Base-by-base conservation (phyloP, 2,797 vertebrate species). In the Pseudopleuronectes americanus region DNA sequence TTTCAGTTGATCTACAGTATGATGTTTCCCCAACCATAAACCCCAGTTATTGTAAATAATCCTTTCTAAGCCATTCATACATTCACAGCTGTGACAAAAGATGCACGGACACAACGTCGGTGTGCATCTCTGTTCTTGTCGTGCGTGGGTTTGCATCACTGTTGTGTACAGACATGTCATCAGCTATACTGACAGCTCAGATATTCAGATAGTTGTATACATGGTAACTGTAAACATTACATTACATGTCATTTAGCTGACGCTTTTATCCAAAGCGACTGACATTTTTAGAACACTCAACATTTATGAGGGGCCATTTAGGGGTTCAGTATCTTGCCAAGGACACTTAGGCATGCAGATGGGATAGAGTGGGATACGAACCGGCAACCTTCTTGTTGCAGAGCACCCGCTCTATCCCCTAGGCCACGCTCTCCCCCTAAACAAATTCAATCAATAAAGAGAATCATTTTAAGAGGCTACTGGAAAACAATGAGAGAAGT, bases 11-110 rank as follows among this genome's bases (percentile, higher is more conserved):
- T 67, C 43, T 43, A 43, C 16, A 17, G 56, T 33, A 31, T 3
- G 36, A 71, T 81, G 68, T 71, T 49, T 49, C 52, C 56, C 53
- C 69, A 76, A 57, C 36, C 4, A 24, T 47, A 71, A 80, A 66
- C 56, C 33, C 51, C 59, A 62, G 19, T 77, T 63, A 62, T 36
- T 76, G 2, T 78, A 64, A 77, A 76, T 54, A 65, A 76, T 76
- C 36, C 36, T 41, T 59, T 9, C n/a, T 43, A 41, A 71, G 52
- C 53, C 41, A 57, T 54, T 80, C 64, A 72, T 75, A 86, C 83
- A 87, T 84, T 85, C 82, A 80, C 77, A 85, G 79, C 77, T 86
- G 84, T 82, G 87, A 84, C 74, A 71, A 80, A 63, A 66, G 67
- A 84, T 81, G 9, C 17, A 71, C 74, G 77, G 80, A 79, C 55